Base-by-base conservation (phyloP, 2,888 invertebrate species). In the Xestia c-nigrum region DNA sequence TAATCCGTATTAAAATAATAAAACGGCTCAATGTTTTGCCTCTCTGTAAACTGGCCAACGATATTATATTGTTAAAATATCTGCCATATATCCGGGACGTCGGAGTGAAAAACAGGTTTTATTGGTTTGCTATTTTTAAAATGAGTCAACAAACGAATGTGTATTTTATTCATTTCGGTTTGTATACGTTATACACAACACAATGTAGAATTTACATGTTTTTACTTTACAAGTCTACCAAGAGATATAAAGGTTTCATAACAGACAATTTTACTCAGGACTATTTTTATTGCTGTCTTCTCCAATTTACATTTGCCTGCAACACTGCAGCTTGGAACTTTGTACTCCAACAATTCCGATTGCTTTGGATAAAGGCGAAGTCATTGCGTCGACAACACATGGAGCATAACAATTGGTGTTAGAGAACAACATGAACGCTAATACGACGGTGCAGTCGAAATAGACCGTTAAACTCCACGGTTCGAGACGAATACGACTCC, bases 1-100 rank as follows among this genome's bases (percentile, higher is more conserved):
- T 94, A 95, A 95, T 94, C 94, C 92, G 91, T 92, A 93, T 94
- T 94, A 94, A 94, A 94, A 93, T 93, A 94, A 94, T 94, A 94
- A 95, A 95, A 94, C 92, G 90, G 89, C 91, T 90, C 92, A 90
- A 93, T 93, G 89, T 90, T 89, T 85, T 86, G 90, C 85, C 76
- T 83, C 87, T 84, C 88, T 84, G 84, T 86, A 84, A 87, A 90
- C 81, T 90, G 87, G 86, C 66, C 79, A 89, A 84, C 87, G 61
- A 72, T 86, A 87, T 84, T 87, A 87, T 81, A 87, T 87, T 87
- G 90, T 88, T 90, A 89, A 93, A 92, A 92, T 91, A 92, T 92
- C 91, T 90, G 84, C 85, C 85, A 83, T 90, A 89, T 89, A 87
- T 89, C 76, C 72, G 61, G 78, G 46, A 69, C 72, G 66, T 72